Conservation (phyloP, 2,113 vertebrate genomes). For the Onychostruthus taczanowskii region DNA sequence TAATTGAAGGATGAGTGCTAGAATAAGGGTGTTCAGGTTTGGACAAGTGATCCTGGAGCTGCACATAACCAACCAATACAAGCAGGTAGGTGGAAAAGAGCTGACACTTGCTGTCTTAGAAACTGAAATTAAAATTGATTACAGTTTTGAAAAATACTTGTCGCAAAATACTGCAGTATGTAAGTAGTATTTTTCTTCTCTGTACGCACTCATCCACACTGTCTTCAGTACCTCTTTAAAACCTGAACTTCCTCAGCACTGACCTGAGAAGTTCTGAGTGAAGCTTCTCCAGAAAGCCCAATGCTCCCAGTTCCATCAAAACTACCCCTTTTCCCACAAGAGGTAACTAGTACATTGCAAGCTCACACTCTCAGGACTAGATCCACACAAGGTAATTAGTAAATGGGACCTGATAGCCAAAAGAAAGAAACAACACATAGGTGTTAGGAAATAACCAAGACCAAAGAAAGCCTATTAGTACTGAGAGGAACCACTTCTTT, state of each 20-base stretch:
- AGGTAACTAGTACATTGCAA: background rate
- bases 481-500: background rate
- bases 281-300: background rate
- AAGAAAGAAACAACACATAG: background rate
- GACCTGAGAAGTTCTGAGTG: background rate
- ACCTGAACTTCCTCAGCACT: background rate
- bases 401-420: background rate
- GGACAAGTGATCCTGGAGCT: background rate
- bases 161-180: background rate
- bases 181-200: background rate
- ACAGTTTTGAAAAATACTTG: background rate
- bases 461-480: background rate
- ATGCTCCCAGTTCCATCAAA: background rate
- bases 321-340: background rate
- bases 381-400: background rate
- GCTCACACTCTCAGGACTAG: background rate
- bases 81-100: background rate
- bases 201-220: background rate
- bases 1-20: background rate
- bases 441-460: background rate
- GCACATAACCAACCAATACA: background rate
- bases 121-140: background rate
- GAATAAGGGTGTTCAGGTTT: background rate
- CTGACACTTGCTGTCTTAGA: background rate
- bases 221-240: background rate